phyloP scores from a whole-genome alignment of 2,888 invertebrate species.

The Dynastes tityus region DNA sequence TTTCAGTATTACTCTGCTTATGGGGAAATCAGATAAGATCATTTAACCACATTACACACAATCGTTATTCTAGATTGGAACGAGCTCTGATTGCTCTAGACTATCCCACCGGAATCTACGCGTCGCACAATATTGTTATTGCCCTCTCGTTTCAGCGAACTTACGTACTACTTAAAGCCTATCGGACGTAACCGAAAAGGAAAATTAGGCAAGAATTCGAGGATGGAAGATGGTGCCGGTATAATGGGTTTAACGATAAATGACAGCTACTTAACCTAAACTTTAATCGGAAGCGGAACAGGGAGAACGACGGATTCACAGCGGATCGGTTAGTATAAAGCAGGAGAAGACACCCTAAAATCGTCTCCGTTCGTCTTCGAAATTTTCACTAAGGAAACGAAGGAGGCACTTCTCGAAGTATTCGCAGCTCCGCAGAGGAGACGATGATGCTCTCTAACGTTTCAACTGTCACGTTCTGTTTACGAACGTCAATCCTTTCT shows the following conservation, averaged over 20 bases:
- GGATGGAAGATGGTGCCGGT: constrained; percentile 27
- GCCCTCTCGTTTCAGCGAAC: background rate
- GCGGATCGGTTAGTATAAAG: constrained; percentile 4
- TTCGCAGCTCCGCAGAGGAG: background rate
- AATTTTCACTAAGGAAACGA: constrained; percentile 24
- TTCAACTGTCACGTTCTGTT: constrained; percentile 31
- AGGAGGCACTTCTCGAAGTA: constrained; percentile 16
- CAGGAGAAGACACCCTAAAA: background rate
- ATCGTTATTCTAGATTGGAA: background rate
- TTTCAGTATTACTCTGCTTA: no score
- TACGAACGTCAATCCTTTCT: constrained; percentile 19
- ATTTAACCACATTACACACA: no score
- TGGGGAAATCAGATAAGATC: no score
- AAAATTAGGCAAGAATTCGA: constrained; percentile 45
- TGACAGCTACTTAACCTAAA: constrained; percentile 59
- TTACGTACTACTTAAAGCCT: background rate
- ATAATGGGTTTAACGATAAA: constrained; percentile 59
- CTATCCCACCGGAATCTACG: background rate
- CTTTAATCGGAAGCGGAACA: constrained; percentile 55
- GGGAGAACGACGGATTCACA: constrained; percentile 34
- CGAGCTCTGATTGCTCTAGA: background rate
- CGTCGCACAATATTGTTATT: background rate
- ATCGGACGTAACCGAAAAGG: constrained; percentile 27
- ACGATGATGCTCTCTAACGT: constrained; percentile 10
- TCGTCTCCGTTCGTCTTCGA: constrained; percentile 9